These are phyloP conservation scores for Dendrolimus houi DNA, from an alignment of 2,888 invertebrate genomes.

Conservation along the genomic window DNA sequence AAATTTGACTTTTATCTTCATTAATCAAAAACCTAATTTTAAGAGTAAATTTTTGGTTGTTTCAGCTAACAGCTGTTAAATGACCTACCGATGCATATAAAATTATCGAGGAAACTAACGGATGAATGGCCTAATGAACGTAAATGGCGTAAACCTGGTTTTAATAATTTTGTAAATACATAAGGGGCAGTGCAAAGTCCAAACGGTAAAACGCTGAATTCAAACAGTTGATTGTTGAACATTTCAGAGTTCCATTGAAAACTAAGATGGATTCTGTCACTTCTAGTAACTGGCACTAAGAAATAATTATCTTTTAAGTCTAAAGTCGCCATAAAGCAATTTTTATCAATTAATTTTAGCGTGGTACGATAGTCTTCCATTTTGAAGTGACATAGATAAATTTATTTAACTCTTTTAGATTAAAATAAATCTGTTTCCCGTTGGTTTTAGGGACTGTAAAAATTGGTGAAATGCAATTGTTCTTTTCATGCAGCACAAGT, in stretches of 20 bases:
- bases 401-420: background rate
- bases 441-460: background rate
- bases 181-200: background rate
- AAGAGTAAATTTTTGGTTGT: background rate
- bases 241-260: background rate
- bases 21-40: background rate
- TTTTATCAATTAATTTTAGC: background rate
- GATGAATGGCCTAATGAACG: background rate
- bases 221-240: background rate
- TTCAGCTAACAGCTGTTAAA: background rate
- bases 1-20: background rate
- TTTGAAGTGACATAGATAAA: background rate
- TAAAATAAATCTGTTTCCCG: background rate
- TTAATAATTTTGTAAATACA: background rate
- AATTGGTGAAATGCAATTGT: background rate
- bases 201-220: background rate
- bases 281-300: background rate
- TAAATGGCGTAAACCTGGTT: slow-evolving; percentile 1
- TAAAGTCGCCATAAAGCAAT: background rate
- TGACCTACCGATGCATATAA: slow-evolving; percentile 3
- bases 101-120: slow-evolving; percentile 2
- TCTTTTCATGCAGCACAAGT: background rate
- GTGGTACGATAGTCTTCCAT: background rate
- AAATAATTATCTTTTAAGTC: background rate
- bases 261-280: background rate